These are phyloP conservation scores for Brenthis daphne DNA, from an alignment of 2,888 invertebrate species.

Conservation along the genomic window DNA sequence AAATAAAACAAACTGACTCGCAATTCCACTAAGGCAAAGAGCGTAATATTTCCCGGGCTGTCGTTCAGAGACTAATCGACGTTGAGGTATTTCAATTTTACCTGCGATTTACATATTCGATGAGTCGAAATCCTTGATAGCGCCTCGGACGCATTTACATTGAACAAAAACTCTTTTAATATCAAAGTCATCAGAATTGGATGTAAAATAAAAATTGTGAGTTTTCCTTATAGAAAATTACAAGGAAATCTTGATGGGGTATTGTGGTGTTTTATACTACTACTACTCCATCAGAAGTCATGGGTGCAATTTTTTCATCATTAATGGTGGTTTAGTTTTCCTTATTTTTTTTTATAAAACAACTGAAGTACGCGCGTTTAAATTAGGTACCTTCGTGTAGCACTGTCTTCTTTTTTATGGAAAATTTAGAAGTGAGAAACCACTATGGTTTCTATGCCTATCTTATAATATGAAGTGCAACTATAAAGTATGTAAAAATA, in stretches of 20 bases:
- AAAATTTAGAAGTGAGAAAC: too few species aligned
- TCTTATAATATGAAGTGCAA: too few species aligned
- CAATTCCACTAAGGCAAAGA: constrained; percentile 29
- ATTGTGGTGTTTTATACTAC: too few species aligned
- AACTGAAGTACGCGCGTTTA: too few species aligned
- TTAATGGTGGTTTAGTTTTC: too few species aligned
- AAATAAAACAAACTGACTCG: not conserved
- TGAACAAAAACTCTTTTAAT: constrained; percentile 46
- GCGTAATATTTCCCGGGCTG: constrained; percentile 34
- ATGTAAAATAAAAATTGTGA: constrained; percentile 20
- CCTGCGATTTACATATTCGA: constrained; percentile 71
- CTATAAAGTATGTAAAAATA: too few species aligned
- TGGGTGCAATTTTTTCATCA: too few species aligned
- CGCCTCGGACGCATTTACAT: constrained; percentile 56
- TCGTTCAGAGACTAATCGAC: constrained; percentile 44
- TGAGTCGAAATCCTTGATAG: constrained; percentile 58
- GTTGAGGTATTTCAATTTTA: constrained; percentile 69
- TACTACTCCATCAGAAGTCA: too few species aligned
- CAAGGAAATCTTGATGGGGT: not conserved
- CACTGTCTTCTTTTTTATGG: too few species aligned
- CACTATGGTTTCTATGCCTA: too few species aligned
- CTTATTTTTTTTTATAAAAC: too few species aligned
- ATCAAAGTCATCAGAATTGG: constrained; percentile 34
- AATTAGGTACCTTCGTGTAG: too few species aligned
- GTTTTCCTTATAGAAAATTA: constrained; percentile 4